Base-by-base conservation (phyloP, 2,113 vertebrate species). In the Gopherus flavomarginatus region DNA sequence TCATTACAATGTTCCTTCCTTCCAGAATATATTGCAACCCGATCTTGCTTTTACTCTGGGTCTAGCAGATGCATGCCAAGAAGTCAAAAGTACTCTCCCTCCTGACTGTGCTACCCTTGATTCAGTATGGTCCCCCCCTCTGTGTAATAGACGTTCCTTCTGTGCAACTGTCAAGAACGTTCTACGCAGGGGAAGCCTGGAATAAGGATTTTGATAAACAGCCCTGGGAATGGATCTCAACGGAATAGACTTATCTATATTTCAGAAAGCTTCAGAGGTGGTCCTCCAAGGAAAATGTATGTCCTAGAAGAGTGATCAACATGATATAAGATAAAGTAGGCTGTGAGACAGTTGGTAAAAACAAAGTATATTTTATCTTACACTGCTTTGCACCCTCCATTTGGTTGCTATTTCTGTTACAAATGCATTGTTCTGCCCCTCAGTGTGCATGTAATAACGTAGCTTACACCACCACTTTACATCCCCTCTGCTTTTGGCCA, bases 1-100 rank as follows among this genome's bases (percentile, higher is more conserved):
- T 77, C 38, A 27, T 84, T 3, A 0, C 49, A 0, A 0, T 42
- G 12, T 27, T 69, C 80, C 38, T 87, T 77, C 44, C 52, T 78
- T 87, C 62, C 56, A 81, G 54, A 3, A n/a, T 77, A 56, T 49
- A 82, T 5, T 0, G 0, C 49, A 77, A 49, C 0, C 0, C 0
- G 1, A 3, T 19, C 5, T 5, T 77, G 10, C 29, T 53, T 54
- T 69, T 5, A 6, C 11, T 62, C 27, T 62, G 57, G 27, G 12
- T 62, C 57, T 62, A 31, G 5, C 57, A 13, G 27, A 31, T 31
- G 11, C 27, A 31, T 31, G 57, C 27, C 12, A 62, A 29, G 27
- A 62, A 62, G 57, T 31, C 57, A 62, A 62, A 59, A 78, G 24
- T 50, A 52, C 59, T 75, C n/a, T 81, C 22, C 94, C 90, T 49